A percentile compares a stretch with the other conserved stretches of the same genome.
Evolutionary conservation across 2,113 vertebrate genomes (phyloP).

Genomic region (Paradisaea rubra): DNA sequence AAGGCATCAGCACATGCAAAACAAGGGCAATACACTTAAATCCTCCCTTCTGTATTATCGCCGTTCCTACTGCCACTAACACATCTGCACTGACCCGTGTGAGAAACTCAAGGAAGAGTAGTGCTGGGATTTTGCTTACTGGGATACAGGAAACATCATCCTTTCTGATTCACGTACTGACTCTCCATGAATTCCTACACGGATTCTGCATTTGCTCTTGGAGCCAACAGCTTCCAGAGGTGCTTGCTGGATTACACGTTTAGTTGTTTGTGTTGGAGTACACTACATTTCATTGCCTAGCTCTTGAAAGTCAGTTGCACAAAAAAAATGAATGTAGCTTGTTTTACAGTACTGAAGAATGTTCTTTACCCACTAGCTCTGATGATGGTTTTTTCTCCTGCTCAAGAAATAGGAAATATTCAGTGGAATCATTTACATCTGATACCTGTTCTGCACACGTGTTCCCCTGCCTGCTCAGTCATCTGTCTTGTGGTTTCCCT

Average conservation of each 20-base stretch:
- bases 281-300: conserved; percentile 55
- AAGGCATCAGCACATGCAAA: background rate
- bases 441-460: background rate
- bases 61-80: background rate
- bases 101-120: background rate
- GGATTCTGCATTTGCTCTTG: background rate
- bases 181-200: background rate
- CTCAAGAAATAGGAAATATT: background rate
- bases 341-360: background rate
- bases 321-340: background rate
- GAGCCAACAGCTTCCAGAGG: background rate
- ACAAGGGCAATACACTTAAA: conserved; percentile 15
- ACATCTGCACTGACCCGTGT: conserved; percentile 2
- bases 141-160: background rate
- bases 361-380: background rate
- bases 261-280: background rate
- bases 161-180: background rate
- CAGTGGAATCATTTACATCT: background rate
- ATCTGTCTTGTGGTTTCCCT: background rate
- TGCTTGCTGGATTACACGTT: background rate
- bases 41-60: background rate
- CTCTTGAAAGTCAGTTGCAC: background rate
- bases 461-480: background rate
- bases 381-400: background rate
- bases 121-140: conserved; percentile 12